Base-by-base conservation (phyloP, 2,797 vertebrate genomes). In the Antennarius maculatus region DNA sequence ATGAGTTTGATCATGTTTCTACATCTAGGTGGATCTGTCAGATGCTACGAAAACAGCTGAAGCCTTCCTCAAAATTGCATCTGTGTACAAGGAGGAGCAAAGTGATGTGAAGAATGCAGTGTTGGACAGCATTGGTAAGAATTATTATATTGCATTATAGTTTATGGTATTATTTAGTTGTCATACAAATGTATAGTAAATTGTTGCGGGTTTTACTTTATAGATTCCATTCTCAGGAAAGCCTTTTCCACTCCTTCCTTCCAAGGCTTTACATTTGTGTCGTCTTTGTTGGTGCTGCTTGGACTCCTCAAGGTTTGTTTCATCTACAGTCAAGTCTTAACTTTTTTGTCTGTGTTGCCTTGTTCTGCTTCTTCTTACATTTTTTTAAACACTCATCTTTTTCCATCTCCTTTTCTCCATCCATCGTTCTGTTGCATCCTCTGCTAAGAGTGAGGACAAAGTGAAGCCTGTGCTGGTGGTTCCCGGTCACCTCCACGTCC, bases 61-160 rank as follows among this genome's bases (percentile, higher is more conserved):
- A 28, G 91, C 94, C 42, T 96, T 99, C 60, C 88, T 99, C 63
- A 97, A 96, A 88, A 95, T 99, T 79, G 93, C 97, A 0, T 98
- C 96, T 0, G 95, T 98, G 74, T 98, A 96, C 87, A 97, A 95
- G 83, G 97, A 98, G 18, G 96, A 97, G 14, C 83, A 90, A 5
- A 54, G 83, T 0, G 93, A 94, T 2, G 92, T 98, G 48, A 96
- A 93, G 89, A 83, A 29, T 6, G 93, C 93, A 0, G 93, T 94
- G 51, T 71, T 94, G 88, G 92, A 93, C 50, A 93, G 90, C 56
- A 71, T 94, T 7, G 94, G 94, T 94, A 71, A 92, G 92, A 7
- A 5, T 29, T 2, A 29, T 4, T 34, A 34, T 4, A 34, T 5
- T 34, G 4, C 7, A 34, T 34, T 34, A 34, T 34, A 34, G 5